These are phyloP conservation scores for Epizoanthus illoricatus DNA, from an alignment of 92 coral and sea anemone species.

Conservation along the genomic window DNA sequence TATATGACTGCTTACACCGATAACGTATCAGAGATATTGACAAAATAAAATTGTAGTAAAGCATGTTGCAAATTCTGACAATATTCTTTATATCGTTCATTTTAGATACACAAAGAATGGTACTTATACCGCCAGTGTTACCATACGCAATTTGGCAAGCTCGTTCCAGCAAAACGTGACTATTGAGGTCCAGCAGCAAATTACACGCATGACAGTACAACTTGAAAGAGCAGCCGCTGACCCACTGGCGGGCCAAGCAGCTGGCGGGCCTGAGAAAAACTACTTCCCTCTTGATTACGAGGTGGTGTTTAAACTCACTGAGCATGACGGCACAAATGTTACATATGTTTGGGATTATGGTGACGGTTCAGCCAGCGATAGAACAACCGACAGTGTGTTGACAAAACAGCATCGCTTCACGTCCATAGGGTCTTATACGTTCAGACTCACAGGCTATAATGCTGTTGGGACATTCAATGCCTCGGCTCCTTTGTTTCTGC, in stretches of 20 bases:
- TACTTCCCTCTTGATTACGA: constrained; percentile 55
- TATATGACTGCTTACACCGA: too few species aligned
- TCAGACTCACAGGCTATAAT: constrained; percentile 46
- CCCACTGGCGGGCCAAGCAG: constrained; percentile 42
- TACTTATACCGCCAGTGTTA: neutral
- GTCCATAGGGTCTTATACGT: constrained; percentile 35
- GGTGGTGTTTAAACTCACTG: constrained; percentile 38
- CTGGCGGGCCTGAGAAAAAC: constrained; percentile 47
- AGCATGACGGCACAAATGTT: constrained; percentile 54
- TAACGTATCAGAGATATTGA: too few species aligned
- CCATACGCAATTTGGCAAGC: constrained; percentile 40
- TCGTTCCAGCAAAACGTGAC: constrained; percentile 5
- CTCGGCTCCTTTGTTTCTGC: neutral
- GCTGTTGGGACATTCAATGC: constrained; percentile 33
- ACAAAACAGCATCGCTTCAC: constrained; percentile 44
- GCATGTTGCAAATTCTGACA: too few species aligned
- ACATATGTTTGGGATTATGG: constrained; percentile 53
- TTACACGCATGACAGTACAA: constrained; percentile 32
- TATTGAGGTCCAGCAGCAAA: constrained; percentile 18
- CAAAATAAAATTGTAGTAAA: too few species aligned
- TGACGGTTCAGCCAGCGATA: constrained; percentile 28
- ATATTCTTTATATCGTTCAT: neutral
- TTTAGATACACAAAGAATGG: constrained; percentile 40
- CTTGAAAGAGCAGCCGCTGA: constrained; percentile 22
- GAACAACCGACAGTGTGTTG: constrained; percentile 29